Evolutionary conservation across 2,888 invertebrate genomes (phyloP).

Genomic region (Protodeltote pygarga): DNA sequence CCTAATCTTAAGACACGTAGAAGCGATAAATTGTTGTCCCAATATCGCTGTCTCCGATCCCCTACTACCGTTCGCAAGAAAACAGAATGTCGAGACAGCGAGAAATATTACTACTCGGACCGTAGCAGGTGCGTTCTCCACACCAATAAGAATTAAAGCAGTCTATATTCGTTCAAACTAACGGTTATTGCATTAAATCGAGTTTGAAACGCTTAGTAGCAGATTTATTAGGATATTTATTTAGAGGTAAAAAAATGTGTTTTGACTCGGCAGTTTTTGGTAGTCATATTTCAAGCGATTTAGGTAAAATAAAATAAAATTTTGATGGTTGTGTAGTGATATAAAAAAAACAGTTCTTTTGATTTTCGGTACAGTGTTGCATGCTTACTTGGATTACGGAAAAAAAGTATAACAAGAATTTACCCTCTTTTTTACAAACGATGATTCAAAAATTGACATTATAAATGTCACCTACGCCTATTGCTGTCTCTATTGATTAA

Average conservation of each 20-base stretch:
- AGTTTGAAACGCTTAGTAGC: conserved; percentile 45
- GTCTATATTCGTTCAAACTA: conserved; percentile 61
- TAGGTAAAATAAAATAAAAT: background rate
- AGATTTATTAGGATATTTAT: conserved; percentile 42
- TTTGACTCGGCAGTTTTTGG: conserved; percentile 26
- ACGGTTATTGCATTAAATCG: conserved; percentile 59
- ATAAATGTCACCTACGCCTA: too few species aligned
- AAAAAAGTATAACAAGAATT: too few species aligned
- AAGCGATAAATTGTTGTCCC: conserved; percentile 30
- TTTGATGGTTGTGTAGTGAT: background rate
- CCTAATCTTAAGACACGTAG: conserved; percentile 34
- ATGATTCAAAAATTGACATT: too few species aligned
- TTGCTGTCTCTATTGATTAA: too few species aligned
- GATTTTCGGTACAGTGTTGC: background rate
- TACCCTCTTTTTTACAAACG: too few species aligned
- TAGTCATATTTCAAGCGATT: background rate
- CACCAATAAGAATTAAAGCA: conserved; percentile 61
- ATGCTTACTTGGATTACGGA: too few species aligned
- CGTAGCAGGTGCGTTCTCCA: conserved; percentile 72
- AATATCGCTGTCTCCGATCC: conserved; percentile 40
- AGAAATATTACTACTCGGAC: conserved; percentile 70
- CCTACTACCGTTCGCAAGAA: conserved; percentile 42
- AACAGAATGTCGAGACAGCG: conserved; percentile 56
- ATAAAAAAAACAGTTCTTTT: background rate
- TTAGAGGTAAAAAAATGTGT: conserved; percentile 40